These are phyloP conservation scores for Drosophila prostipennis DNA, from an alignment of 2,888 invertebrate species.

Conservation along the genomic window DNA sequence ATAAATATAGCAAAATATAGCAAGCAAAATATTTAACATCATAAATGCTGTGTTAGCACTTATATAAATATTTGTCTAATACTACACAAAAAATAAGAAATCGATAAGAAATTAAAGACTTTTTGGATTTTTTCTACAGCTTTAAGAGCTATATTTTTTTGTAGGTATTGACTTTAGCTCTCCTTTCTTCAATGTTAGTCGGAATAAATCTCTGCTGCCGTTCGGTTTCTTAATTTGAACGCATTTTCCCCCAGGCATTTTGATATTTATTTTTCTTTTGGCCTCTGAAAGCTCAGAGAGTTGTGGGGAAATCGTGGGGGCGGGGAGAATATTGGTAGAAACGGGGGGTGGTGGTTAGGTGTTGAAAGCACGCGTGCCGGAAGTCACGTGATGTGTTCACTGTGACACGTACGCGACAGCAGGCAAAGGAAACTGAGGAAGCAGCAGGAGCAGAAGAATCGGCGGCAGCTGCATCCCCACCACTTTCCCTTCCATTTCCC, in stretches of 20 bases:
- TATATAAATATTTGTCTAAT: too few species aligned
- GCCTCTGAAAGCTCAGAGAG: conserved; percentile 8
- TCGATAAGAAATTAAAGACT: not conserved
- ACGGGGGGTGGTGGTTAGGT: conserved; percentile 51
- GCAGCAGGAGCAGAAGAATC: conserved; percentile 16
- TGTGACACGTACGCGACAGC: conserved; percentile 77
- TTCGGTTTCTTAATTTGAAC: conserved; percentile 43
- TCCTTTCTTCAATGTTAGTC: too few species aligned
- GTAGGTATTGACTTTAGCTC: not conserved
- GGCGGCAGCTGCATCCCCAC: conserved; percentile 18
- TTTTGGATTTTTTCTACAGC: not conserved
- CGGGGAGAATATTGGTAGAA: not conserved
- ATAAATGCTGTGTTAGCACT: too few species aligned
- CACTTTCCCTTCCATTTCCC: not conserved
- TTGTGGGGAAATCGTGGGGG: not conserved
- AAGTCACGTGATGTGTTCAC: conserved; percentile 78
- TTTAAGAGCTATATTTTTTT: not conserved
- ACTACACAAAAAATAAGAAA: too few species aligned
- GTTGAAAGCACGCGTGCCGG: conserved; percentile 76
- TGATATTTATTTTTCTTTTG: conserved; percentile 55
- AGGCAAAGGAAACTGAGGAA: conserved; percentile 30
- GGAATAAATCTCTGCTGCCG: conserved; percentile 1
- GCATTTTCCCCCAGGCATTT: conserved; percentile 44
- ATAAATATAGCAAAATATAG: too few species aligned
- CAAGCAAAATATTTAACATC: too few species aligned